Evolutionary conservation across 2,113 vertebrate genomes (phyloP).

Genomic region (Ammodytes dubius): DNA sequence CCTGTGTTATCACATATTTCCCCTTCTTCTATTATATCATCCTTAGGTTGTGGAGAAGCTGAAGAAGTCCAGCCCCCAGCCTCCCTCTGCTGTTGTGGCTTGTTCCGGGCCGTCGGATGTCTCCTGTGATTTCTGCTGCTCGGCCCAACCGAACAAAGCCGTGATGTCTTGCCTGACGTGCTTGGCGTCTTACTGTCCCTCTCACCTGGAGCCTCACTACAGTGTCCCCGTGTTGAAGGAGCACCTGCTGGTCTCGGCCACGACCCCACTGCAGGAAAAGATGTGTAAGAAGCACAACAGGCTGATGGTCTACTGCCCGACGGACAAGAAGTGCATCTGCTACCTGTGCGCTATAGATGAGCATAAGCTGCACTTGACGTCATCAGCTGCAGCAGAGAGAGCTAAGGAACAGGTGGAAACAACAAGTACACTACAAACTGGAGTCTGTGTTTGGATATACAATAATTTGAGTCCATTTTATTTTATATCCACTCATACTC

Average conservation of each 20-base stretch:
- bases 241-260: conserved; percentile 24
- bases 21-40: fast-evolving
- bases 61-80: neutral
- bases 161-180: conserved; percentile 30
- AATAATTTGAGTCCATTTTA: too few relatives aligned
- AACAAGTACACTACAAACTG: neutral
- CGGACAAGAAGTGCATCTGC: conserved; percentile 14
- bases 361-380: fast-evolving
- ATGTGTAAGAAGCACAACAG: conserved; percentile 41
- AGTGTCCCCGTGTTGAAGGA: conserved; percentile 29
- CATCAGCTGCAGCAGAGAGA: neutral
- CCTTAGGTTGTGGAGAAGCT: conserved; percentile 34
- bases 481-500: too few relatives aligned
- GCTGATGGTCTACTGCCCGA: conserved; percentile 42
- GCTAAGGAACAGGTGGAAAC: neutral
- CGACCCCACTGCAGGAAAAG: conserved; percentile 28
- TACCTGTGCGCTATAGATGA: conserved; percentile 12
- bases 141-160: neutral
- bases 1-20: neutral
- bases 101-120: conserved; percentile 14
- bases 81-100: neutral
- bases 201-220: conserved; percentile 34
- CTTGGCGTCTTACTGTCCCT: conserved; percentile 34
- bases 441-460: neutral
- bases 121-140: conserved; percentile 38